Conservation (phyloP, 2,888 invertebrate species). For the Rugalucina vietnamica region DNA sequence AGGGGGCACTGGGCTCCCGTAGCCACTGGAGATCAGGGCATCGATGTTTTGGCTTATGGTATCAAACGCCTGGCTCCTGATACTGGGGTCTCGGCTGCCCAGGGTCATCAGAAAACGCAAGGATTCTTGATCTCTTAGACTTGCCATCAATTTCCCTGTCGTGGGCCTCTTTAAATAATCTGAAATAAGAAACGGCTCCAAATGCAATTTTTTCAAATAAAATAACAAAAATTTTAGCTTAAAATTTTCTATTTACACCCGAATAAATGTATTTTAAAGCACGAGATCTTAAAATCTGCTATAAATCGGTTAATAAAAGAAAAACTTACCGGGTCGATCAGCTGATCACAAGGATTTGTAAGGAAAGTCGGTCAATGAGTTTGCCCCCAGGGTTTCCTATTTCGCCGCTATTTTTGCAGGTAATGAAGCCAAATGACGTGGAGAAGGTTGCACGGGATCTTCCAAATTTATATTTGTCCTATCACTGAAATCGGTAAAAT, state of each 20-base stretch:
- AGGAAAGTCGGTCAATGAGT: background rate
- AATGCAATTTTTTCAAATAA: too few relatives aligned
- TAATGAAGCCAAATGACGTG: background rate
- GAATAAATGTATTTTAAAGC: too few relatives aligned
- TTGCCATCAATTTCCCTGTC: conserved; percentile 42
- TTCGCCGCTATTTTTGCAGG: background rate
- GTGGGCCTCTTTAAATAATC: conserved; percentile 22
- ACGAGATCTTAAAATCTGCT: too few relatives aligned
- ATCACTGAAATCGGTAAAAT: background rate
- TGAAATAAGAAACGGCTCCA: conserved; percentile 11
- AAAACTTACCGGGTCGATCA: background rate
- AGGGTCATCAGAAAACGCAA: conserved; percentile 70
- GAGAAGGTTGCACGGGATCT: background rate
- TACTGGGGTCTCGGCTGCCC: conserved; percentile 62
- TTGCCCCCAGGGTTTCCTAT: background rate
- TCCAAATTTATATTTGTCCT: background rate
- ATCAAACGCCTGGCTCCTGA: conserved; percentile 66
- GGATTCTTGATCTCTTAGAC: conserved; percentile 64
- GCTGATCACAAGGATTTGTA: conserved; percentile 19
- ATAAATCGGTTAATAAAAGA: too few relatives aligned
- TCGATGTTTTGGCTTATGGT: conserved; percentile 61
- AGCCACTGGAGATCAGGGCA: conserved; percentile 69
- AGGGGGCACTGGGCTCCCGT: conserved; percentile 60
- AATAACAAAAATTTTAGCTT: too few relatives aligned
- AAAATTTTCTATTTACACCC: too few relatives aligned